Base-by-base conservation (phyloP, 2,888 invertebrate genomes). In the Lasioglossum leucozonium region DNA sequence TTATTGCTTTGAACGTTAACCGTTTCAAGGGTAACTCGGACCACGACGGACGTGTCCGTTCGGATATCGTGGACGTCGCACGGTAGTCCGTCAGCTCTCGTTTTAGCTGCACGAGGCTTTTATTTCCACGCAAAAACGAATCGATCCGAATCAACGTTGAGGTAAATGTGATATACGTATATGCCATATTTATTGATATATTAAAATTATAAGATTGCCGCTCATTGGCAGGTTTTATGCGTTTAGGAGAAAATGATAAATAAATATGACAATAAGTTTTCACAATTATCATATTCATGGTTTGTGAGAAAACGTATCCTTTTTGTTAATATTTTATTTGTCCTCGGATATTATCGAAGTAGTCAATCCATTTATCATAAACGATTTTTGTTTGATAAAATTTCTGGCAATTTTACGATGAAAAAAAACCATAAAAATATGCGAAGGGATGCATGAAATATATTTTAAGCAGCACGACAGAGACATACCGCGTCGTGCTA, bases 1-100 rank as follows among this genome's bases (percentile, higher is more conserved):
- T 69, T 62, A 73, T 73, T 73, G 65, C 34, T 67, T 69, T 16
- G 26, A 47, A 42, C 58, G 47, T 71, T 34, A 34, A 69, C 10
- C 62, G 30, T 16, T 76, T 72, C 47, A 40, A 74, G 73, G 47
- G 40, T 62, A 72, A 30, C 26, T n/a, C 6, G 16, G 30, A 10
- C 18, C 16, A n/a, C n/a, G n/a, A 51, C 8, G 47, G 13, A 75
- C 26, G 30, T 44, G 22, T 42, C 55, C 42, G 44, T 76, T 51
- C 42, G 30, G 55, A 13, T 55, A 55, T 11, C 10, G 10, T 40
- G 16, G 37, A 67, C 4, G 55, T 18, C 13, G 18, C 34, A 34
- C 34, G 13, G 65, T 11, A n/a, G n/a, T n/a, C 55, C 2, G 22
- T 6, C 51, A 51, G 22, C 8, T 55, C n/a, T 55, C n/a, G 55